phyloP scores from a whole-genome alignment of 2,113 vertebrate species.

The Odontophorus gujanensis region DNA sequence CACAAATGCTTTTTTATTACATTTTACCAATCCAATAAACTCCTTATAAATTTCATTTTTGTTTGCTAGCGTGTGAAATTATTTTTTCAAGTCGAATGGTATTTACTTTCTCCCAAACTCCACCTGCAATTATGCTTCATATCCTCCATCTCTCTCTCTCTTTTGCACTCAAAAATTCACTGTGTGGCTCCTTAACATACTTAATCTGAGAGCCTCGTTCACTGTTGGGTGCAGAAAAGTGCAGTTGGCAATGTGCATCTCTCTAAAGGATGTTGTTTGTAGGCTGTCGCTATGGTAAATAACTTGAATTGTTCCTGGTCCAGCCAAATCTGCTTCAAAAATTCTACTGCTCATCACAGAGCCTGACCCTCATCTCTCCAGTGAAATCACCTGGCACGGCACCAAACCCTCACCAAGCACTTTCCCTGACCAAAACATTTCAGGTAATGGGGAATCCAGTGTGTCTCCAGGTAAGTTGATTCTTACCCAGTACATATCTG shows the following conservation, averaged over 20 bases:
- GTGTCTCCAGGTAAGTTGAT: neutral
- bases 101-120: constrained; percentile 46
- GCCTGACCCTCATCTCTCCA: neutral
- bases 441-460: neutral
- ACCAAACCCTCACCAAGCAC: accelerated
- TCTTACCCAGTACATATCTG: neutral
- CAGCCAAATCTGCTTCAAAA: neutral
- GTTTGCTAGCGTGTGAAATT: constrained; percentile 71
- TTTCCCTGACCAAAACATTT: neutral
- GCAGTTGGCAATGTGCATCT: neutral
- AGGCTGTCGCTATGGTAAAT: neutral
- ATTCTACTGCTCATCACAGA: neutral
- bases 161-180: constrained; percentile 1
- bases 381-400: neutral
- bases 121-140: constrained; percentile 29
- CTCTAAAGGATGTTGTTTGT: neutral
- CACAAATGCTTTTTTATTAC: constrained; percentile 77
- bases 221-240: neutral
- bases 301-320: neutral
- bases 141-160: neutral
- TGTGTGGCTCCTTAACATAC: neutral
- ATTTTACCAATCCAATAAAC: constrained; percentile 76
- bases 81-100: constrained; percentile 64
- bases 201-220: neutral
- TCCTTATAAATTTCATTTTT: constrained; percentile 69